A percentile compares a stretch with the other conserved stretches of the same genome.
Evolutionary conservation across 1,140 invertebrate genomes (phyloP).

Genomic region (Neotoxoptera formosana): DNA sequence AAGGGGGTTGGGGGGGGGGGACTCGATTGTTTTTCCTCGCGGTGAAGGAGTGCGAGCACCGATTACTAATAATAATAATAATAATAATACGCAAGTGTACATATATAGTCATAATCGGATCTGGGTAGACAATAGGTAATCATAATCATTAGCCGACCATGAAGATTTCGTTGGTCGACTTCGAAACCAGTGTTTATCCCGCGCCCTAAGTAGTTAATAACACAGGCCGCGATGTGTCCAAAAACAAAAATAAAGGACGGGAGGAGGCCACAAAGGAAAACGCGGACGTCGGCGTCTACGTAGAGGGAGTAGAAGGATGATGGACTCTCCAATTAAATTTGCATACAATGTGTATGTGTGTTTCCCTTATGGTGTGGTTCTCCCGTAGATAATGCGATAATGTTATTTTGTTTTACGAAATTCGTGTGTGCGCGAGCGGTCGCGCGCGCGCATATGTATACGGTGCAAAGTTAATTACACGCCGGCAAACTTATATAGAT

Average conservation of each 20-base stretch:
- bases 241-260: slow-evolving; percentile 11
- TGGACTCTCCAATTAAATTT: slow-evolving; percentile 50
- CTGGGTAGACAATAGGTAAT: slow-evolving; percentile 55
- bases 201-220: slow-evolving; percentile 57
- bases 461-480: slow-evolving; percentile 52
- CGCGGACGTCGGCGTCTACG: background rate
- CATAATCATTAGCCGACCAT: slow-evolving; percentile 54
- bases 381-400: slow-evolving; percentile 21
- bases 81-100: background rate
- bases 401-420: slow-evolving; percentile 9
- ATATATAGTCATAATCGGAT: slow-evolving; percentile 27
- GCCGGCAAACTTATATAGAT: slow-evolving; percentile 29
- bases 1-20: background rate
- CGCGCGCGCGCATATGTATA: background rate
- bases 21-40: background rate
- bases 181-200: slow-evolving; percentile 54
- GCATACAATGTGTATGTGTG: slow-evolving; percentile 50
- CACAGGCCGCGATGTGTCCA: slow-evolving; percentile 42
- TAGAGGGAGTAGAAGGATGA: background rate
- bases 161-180: slow-evolving; percentile 43
- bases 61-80: slow-evolving; percentile 35
- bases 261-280: background rate
- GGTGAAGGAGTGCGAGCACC: background rate
- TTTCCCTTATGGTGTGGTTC: slow-evolving; percentile 13
- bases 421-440: background rate